Base-by-base conservation (phyloP, 2,888 invertebrate genomes). In the Tenthredo livida region DNA sequence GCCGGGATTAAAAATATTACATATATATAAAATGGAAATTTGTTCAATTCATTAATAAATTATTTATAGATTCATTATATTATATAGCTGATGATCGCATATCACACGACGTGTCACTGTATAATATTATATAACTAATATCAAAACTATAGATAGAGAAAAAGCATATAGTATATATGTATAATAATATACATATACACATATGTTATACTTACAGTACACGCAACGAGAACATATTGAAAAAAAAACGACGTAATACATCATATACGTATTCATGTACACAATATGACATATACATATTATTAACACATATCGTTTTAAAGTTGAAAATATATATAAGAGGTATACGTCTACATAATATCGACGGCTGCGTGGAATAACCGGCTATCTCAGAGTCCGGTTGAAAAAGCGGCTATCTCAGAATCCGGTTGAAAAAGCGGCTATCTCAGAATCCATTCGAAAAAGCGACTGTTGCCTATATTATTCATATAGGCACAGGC, bases 231-330 rank as follows among this genome's bases (percentile, higher is more conserved):
- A 61, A 61, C 4, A 25, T 61, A 61, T 21, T 61, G 25, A 61
- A 61, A 61, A 25, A 25, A 7, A 61, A 25, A 9, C 12, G 61
- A 61, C 3, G 12, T 10, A 61, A 25, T 25, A 25, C 2, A 29
- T 33, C 33, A 33, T 33, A 33, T 33, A 33, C 29, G 29, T 33
- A 33, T 33, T 25, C n/a, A 25, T 21, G 21, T n/a, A 21, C 21
- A 61, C 25, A 61, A n/a, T n/a, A n/a, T n/a, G n/a, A n/a, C n/a
- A n/a, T n/a, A n/a, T n/a, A n/a, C n/a, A n/a, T n/a, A n/a, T n/a
- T n/a, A n/a, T n/a, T n/a, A n/a, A n/a, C 25, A 61, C 61, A 61
- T 61, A 61, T 61, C 61, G 61, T 61, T 61, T 47, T 21, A 25
- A 61, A 21, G 9, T 25, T 61, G 25, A 61, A 25, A 25, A 61